Evolutionary conservation across 2,113 vertebrate species (phyloP), one percentile per base, ranked within the genome.

Genomic region (Corythornis vintsioides): DNA sequence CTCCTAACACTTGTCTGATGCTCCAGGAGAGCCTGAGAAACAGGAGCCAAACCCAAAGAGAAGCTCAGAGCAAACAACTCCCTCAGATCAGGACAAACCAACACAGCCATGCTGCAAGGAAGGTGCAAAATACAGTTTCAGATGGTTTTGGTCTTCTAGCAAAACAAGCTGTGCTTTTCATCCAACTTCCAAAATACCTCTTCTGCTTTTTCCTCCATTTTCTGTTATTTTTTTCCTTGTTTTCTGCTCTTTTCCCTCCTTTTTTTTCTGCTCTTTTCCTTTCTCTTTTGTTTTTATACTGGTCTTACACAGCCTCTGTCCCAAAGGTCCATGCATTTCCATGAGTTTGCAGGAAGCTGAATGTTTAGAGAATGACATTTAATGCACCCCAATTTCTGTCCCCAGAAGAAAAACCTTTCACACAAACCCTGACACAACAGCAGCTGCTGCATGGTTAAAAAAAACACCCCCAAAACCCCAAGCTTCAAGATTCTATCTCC

Each of bases 101-200:
- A 7, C 38, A 35, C 35, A 22, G 0, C 13, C 33, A 0, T 0
- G 4, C 3, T 17, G 65, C 69, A 31, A 69, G 7, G 0, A 29
- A 59, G n/a, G n/a, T 29, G 22, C 22, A 55, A 15, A 64, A 22
- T 1, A 21, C 24, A 40, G 42, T 3, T 59, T 20, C 55, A 2
- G 6, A 3, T 1, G 31, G 57, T 2, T 67, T 16, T 45, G 63
- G 28, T 7, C 69, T 67, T 50, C 59, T 43, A 21, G 5, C 31
- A 60, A 43, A 83, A 55, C 19, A 66, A 83, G 7, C 5, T 0
- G 2, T 11, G 43, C 24, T 59, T n/a, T 38, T 38, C 38, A 56
- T 57, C 48, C 28, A 9, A 6, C 67, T 71, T 52, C 63, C 56
- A 48, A 43, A 9, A 28, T 20, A 28, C 7, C 7, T 50, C 9